phyloP scores from a whole-genome alignment of 2,797 vertebrate species.

The Phataginus tetradactyla region DNA sequence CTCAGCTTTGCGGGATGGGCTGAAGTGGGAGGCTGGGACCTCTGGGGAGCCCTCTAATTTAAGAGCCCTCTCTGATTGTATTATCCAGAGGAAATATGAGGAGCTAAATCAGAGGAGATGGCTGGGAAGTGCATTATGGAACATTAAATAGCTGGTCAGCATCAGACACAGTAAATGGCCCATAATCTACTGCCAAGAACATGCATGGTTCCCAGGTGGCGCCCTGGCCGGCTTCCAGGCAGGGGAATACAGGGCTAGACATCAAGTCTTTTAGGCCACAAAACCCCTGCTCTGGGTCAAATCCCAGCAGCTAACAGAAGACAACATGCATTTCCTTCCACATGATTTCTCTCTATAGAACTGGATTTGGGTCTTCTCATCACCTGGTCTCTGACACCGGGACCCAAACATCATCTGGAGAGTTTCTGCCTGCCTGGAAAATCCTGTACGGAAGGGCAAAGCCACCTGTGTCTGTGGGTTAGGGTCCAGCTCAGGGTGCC shows the following conservation, averaged over 20 bases:
- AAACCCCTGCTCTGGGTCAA: not conserved
- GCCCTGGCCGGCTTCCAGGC: constrained; percentile 61
- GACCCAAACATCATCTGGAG: not conserved
- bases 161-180: constrained; percentile 70
- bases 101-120: constrained; percentile 71
- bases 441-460: not conserved
- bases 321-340: not conserved
- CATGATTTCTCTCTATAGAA: not conserved
- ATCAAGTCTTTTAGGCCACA: not conserved
- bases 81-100: constrained; percentile 67
- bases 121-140: constrained; percentile 62
- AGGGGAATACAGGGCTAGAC: not conserved
- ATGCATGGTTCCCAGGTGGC: constrained; percentile 3
- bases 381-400: not conserved
- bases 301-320: not conserved
- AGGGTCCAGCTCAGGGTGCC: not conserved
- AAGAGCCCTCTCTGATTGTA: constrained; percentile 61
- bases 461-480: accelerated
- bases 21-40: not conserved
- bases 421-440: not conserved
- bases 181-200: constrained; percentile 45
- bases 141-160: constrained; percentile 66
- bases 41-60: constrained; percentile 33
- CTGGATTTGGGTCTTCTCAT: not conserved
- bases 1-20: not conserved